Evolutionary conservation across 2,888 invertebrate genomes (phyloP).

Genomic region (Sympetrum striolatum): DNA sequence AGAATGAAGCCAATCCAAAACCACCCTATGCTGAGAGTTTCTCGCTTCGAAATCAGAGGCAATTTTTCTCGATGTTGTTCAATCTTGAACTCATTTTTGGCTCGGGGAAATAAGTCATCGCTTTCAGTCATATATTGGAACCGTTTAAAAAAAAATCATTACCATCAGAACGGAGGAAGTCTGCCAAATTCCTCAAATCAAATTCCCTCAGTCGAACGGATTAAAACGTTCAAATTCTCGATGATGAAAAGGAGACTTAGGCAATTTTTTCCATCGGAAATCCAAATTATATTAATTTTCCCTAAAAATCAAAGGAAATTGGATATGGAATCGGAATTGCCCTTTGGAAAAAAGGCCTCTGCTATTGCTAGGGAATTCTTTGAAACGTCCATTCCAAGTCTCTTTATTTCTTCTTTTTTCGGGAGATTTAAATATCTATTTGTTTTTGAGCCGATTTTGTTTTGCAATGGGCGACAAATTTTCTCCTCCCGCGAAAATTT

Average conservation of each 20-base stretch:
- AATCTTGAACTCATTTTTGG: no score
- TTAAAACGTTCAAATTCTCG: background rate
- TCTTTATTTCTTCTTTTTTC: background rate
- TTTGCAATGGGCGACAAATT: no score
- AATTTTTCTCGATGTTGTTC: no score
- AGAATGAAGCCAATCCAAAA: no score
- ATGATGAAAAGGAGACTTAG: background rate
- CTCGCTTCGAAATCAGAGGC: no score
- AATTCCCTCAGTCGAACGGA: background rate
- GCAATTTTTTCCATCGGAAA: background rate
- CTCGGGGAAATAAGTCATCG: no score
- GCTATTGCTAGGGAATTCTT: background rate
- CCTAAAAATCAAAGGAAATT: background rate
- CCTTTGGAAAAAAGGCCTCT: background rate
- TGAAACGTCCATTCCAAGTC: background rate
- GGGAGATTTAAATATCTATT: background rate
- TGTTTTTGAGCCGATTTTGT: no score
- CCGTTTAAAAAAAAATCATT: no score
- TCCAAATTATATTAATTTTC: background rate
- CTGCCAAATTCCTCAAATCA: background rate
- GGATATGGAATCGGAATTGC: background rate
- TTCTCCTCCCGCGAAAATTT: no score
- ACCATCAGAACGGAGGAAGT: background rate
- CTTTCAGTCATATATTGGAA: no score
- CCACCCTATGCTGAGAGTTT: no score